Conservation (phyloP, 1,140 invertebrate species). For the Atta texana region DNA sequence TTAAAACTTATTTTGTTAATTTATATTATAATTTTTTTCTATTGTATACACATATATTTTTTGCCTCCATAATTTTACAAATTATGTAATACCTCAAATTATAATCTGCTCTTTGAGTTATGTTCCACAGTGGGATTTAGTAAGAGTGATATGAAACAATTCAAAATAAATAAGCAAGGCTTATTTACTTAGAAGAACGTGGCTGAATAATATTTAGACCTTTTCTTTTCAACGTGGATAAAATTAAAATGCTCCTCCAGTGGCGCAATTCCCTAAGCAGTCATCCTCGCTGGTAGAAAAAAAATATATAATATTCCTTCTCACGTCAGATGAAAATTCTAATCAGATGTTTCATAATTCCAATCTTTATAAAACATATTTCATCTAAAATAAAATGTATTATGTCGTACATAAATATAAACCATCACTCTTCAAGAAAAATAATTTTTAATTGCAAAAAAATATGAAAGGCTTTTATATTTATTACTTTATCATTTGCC, state of each 20-base stretch:
- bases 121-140: not conserved
- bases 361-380: conserved; percentile 23
- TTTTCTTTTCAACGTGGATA: conserved; percentile 1
- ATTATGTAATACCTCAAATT: not conserved
- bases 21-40: not conserved
- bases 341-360: conserved; percentile 56
- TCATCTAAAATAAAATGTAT: conserved; percentile 29
- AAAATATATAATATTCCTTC: not conserved
- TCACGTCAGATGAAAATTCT: conserved; percentile 38
- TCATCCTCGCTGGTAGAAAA: too few relatives aligned
- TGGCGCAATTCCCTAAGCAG: not conserved
- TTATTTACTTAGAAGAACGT: conserved; percentile 42
- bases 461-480: conserved; percentile 14
- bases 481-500: not conserved
- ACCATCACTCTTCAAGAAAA: not conserved
- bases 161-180: conserved; percentile 1
- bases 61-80: not conserved
- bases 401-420: not conserved
- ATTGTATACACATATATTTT: not conserved
- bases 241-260: conserved; percentile 56
- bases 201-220: not conserved
- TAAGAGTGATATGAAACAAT: conserved; percentile 10
- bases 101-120: not conserved
- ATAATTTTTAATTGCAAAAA: not conserved
- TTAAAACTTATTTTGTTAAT: too few relatives aligned